Evolutionary conservation across 35 echinoderm and acorn worm species (phyloP).

Genomic region (Apostichopus japonicus): DNA sequence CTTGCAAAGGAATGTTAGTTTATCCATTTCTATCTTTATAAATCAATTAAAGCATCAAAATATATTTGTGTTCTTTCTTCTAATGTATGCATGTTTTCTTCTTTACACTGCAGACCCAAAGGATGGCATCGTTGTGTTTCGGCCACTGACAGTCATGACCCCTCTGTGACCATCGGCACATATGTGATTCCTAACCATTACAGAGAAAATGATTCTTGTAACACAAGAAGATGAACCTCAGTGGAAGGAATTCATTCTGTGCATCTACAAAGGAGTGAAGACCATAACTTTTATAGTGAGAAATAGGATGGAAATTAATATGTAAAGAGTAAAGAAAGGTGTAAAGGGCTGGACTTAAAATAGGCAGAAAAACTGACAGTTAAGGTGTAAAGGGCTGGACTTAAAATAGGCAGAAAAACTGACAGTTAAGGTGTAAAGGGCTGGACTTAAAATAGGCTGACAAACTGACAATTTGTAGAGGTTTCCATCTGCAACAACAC

Average conservation of each 20-base stretch:
- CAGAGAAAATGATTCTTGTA: background rate
- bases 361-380: too few relatives aligned
- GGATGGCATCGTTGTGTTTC: constrained; percentile 76
- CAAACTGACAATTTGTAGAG: too few relatives aligned
- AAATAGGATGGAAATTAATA: background rate
- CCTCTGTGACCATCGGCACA: constrained; percentile 69
- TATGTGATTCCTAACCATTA: constrained; percentile 65
- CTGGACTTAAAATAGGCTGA: too few relatives aligned
- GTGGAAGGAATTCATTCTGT: constrained; percentile 28
- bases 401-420: too few relatives aligned
- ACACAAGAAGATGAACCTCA: constrained; percentile 40
- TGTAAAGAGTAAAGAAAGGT: too few relatives aligned
- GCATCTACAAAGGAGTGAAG: constrained; percentile 17
- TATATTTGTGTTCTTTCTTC: background rate
- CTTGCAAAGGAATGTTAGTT: too few relatives aligned
- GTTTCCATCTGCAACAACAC: too few relatives aligned
- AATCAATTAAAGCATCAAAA: too few relatives aligned
- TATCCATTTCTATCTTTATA: too few relatives aligned
- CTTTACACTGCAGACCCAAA: constrained; percentile 66
- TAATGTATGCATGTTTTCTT: background rate
- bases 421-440: too few relatives aligned
- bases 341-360: too few relatives aligned
- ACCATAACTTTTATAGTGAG: constrained; percentile 32
- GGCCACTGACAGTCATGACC: constrained; percentile 65
- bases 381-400: too few relatives aligned